Evolutionary conservation across 2,113 vertebrate genomes (phyloP), one percentile per base, ranked within the genome.

Genomic region (Esox niger): DNA sequence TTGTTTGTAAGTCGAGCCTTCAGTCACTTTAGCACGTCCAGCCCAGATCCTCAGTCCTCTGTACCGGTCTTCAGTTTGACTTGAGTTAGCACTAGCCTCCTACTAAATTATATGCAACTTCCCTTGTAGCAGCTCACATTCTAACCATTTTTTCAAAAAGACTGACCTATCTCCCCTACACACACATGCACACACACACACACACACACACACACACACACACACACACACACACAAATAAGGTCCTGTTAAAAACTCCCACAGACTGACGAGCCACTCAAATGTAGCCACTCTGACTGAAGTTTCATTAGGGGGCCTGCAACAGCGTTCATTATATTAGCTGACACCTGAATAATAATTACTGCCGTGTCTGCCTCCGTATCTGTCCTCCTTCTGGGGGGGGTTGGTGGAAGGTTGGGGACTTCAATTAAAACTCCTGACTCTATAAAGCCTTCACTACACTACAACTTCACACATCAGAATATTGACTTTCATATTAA

Each of bases 401-500:
- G 61, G 54, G 61, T 56, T 17, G 66, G 17, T 52, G 58, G 61
- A 32, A 6, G 52, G 55, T 26, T 4, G 55, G 15, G 29, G 57
- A 13, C 6, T 82, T 86, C 79, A 87, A 82, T 82, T 88, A 86
- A 80, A 73, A 63, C 69, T 79, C 81, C 75, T 83, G 82, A 71
- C 77, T 56, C 21, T 56, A 64, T 54, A 27, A 56, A 9, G 49
- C 43, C 15, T 75, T 71, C 58, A 49, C 76, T 87, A 83, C 86
- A 87, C 88, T 83, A 87, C 47, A 57, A 17, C 13, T 13, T 31
- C 68, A 76, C 82, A 82, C 84, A n/a, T n/a, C n/a, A 79, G 85
- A 75, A 9, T 73, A 62, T 73, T 68, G 80, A 76, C 88, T 84
- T 87, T 78, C 85, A 87, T 86, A 87, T 87, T 77, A 84, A 86